Evolutionary conservation across 1,140 invertebrate genomes (phyloP).

Genomic region (Octopus bimaculoides): DNA sequence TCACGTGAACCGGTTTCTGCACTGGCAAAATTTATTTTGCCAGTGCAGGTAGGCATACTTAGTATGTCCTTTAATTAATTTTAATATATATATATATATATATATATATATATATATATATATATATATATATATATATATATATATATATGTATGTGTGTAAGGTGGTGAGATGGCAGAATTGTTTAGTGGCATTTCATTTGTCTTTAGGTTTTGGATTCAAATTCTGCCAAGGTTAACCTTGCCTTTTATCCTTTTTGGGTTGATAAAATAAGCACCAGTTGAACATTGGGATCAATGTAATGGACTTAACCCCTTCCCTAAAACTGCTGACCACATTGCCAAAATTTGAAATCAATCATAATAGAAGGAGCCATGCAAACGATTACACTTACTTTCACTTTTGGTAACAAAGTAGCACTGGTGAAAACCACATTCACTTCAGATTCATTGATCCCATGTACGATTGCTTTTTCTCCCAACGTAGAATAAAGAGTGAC

Average conservation of each 20-base stretch:
- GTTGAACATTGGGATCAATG: too few species aligned
- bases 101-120: neutral
- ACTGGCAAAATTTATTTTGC: too few species aligned
- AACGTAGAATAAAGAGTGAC: slow-evolving; percentile 96
- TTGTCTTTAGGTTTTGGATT: too few species aligned
- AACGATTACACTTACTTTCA: slow-evolving; percentile 62
- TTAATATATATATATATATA: neutral
- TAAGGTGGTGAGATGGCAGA: too few species aligned
- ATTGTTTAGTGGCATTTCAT: too few species aligned
- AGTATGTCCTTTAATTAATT: neutral
- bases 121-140: slow-evolving; percentile 10
- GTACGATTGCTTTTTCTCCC: slow-evolving; percentile 91
- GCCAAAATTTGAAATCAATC: too few species aligned
- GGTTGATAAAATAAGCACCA: too few species aligned
- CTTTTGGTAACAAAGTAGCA: slow-evolving; percentile 84
- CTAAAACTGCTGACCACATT: neutral
- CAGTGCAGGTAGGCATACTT: neutral
- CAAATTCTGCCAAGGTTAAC: too few species aligned
- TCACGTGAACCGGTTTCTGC: too few species aligned
- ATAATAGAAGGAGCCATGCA: neutral
- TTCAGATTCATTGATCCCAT: slow-evolving; percentile 95
- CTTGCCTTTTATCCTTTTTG: too few species aligned
- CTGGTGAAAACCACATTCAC: slow-evolving; percentile 85
- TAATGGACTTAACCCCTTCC: too few species aligned
- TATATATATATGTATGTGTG: neutral